Conservation (phyloP, 2,113 vertebrate genomes). For the Paratilapia polleni region DNA sequence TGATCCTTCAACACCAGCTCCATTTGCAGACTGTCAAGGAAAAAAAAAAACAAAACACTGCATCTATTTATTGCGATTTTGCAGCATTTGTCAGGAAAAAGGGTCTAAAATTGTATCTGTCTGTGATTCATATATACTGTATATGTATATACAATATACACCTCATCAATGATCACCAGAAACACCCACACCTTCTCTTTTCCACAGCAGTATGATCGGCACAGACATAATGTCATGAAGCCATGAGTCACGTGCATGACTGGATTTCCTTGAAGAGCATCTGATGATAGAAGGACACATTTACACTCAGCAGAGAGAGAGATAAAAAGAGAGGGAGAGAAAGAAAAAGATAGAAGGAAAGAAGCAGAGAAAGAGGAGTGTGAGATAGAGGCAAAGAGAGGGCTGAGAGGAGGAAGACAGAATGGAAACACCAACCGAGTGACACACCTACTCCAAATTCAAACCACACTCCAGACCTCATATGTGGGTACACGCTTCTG, state of each 20-base stretch:
- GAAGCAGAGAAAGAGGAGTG: neutral
- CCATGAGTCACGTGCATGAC: neutral
- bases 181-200: neutral
- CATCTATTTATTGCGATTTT: conserved; percentile 6
- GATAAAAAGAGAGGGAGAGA: neutral
- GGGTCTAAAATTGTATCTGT: neutral
- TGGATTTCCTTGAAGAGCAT: conserved; percentile 18
- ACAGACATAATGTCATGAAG: neutral
- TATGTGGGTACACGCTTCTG: neutral
- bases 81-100: neutral
- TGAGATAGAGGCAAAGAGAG: neutral
- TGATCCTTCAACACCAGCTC: neutral
- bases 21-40: neutral
- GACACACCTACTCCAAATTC: neutral
- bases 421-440: neutral
- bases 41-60: neutral
- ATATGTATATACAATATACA: neutral
- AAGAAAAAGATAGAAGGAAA: neutral
- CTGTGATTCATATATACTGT: no score
- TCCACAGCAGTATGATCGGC: neutral
- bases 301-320: neutral
- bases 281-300: conserved; percentile 14
- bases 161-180: neutral
- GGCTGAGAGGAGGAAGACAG: neutral
- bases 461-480: neutral